phyloP scores from a whole-genome alignment of 2,797 vertebrate species.

The Bradypus variegatus region DNA sequence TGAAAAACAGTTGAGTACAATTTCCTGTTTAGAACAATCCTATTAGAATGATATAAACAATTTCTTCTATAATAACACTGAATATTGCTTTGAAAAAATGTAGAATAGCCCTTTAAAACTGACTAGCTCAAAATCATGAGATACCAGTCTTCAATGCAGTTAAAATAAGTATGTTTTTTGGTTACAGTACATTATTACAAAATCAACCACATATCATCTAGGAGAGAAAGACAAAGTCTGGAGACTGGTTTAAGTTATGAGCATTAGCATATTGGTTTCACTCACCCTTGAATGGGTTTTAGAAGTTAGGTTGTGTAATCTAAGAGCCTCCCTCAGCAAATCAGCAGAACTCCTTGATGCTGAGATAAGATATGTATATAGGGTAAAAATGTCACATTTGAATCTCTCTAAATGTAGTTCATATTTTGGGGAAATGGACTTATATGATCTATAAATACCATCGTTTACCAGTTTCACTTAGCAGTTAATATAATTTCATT shows the following conservation, averaged over 20 bases:
- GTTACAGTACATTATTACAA: not conserved
- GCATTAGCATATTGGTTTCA: not conserved
- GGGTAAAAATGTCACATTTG: constrained; percentile 27
- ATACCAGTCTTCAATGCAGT: not conserved
- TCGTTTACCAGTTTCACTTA: constrained; percentile 37
- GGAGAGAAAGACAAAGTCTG: not conserved
- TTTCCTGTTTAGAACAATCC: not conserved
- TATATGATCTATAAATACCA: constrained; percentile 28
- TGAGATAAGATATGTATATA: constrained; percentile 42
- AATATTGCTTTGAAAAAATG: not conserved
- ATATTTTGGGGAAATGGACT: constrained; percentile 30
- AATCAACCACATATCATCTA: not conserved
- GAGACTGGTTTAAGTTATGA: not conserved
- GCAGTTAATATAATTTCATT: constrained; percentile 2
- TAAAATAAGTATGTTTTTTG: not conserved
- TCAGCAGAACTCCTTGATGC: not conserved
- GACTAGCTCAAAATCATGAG: not conserved
- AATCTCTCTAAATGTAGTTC: constrained; percentile 52
- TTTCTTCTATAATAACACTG: not conserved
- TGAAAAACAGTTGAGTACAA: not conserved
- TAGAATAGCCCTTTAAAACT: not conserved
- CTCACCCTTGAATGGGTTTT: constrained; percentile 23
- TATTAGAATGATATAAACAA: not conserved
- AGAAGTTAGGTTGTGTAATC: constrained; percentile 1
- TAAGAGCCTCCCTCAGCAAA: not conserved